A percentile compares a stretch with the other conserved stretches of the same genome.
phyloP scores from a whole-genome alignment of 2,888 invertebrate species.

The Sminthurides aquaticus region DNA sequence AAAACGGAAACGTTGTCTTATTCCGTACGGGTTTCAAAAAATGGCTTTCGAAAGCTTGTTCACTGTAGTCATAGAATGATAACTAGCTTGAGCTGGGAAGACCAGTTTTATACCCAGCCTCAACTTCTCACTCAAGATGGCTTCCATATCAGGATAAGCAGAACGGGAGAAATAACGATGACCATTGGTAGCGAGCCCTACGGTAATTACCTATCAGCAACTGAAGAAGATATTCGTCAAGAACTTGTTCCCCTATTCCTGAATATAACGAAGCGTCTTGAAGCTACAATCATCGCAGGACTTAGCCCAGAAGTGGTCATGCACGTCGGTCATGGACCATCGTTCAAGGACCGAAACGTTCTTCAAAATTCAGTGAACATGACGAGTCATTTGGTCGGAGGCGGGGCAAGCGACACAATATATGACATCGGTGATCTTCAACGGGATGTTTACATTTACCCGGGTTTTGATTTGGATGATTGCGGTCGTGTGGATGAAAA shows the following conservation, averaged over 20 bases:
- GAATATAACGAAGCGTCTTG: too few relatives aligned
- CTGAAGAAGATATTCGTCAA: too few relatives aligned
- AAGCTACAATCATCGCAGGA: background rate
- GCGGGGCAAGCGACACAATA: background rate
- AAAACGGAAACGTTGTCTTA: background rate
- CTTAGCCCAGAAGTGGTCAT: background rate
- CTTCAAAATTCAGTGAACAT: background rate
- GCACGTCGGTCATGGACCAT: background rate
- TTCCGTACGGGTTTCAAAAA: background rate
- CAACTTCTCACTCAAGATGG: background rate
- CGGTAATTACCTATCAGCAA: too few relatives aligned
- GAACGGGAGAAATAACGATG: too few relatives aligned
- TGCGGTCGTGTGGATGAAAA: background rate
- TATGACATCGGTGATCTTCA: background rate
- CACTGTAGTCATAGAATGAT: background rate
- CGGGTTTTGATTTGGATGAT: background rate
- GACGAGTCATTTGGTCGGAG: conserved; percentile 6
- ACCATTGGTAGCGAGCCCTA: too few relatives aligned
- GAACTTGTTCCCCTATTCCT: too few relatives aligned
- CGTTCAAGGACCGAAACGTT: background rate
- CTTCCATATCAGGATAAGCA: background rate
- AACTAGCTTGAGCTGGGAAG: background rate
- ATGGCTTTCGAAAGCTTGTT: background rate
- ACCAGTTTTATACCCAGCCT: background rate
- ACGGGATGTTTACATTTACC: conserved; percentile 9